Base-by-base conservation (phyloP, 2,113 vertebrate species). In the Sinocyclocheilus anophthalmus region DNA sequence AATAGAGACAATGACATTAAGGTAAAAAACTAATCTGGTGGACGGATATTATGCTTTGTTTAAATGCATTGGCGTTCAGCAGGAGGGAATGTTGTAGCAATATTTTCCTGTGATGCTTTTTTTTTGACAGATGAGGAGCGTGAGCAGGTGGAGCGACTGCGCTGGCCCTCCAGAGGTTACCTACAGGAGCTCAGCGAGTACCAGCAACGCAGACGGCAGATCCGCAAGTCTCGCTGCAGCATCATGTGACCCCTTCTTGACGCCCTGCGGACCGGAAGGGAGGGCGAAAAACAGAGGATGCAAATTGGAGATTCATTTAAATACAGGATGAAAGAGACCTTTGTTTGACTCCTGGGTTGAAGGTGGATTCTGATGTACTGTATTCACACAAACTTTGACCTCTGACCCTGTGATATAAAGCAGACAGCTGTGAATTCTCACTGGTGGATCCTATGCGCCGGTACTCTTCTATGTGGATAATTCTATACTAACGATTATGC, bases 121-220 rank as follows among this genome's bases (percentile, higher is more conserved):
- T 30, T 26, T 86, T 84, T 87, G 92, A 67, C 91, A 99, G 98
- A 95, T 88, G 97, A 99, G 92, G 97, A 99, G 91, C 95, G 96
- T 0, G 96, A 94, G 85, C 98, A 98, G 87, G 95, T 99, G 69
- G 98, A 99, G 92, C 94, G 93, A 90, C 94, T 98, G 81, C 95
- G 97, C 57, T 99, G 97, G 98, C 98, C 98, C 0, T 98, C 98
- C 69, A 94, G 95, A 85, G 87, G 96, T 55, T 99, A 99, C 93
- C 94, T 99, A 93, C 97, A 97, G 94, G 96, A 99, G 93, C 96
- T 99, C 84, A 96, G 96, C 0, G 97, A 98, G 69, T 99, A 98
- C 93, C 97, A 97, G 93, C 97, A 97, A 90, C 96, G 95, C 85
- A 95, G 97, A 3, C 91, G 98, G 88, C 96, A 98, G 90, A 95